A percentile compares a stretch with the other conserved stretches of the same genome.
These are phyloP conservation scores for Calyptomena viridis DNA, from an alignment of 2,113 vertebrate genomes.

Conservation along the genomic window DNA sequence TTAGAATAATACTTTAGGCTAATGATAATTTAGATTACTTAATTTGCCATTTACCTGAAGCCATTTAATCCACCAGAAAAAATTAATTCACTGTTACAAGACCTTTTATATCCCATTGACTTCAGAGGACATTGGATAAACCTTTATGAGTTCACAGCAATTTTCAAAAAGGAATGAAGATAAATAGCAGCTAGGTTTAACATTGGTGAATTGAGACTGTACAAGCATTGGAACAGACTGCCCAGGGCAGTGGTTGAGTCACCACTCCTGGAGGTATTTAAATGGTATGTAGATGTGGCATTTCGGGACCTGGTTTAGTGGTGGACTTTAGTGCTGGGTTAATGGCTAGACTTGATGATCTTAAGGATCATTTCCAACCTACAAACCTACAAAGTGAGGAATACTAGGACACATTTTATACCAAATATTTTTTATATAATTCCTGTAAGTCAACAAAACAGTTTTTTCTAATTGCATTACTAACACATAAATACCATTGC, in stretches of 20 bases:
- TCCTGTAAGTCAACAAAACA: neutral
- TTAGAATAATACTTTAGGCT: conserved; percentile 4
- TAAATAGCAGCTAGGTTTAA: neutral
- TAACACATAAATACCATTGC: neutral
- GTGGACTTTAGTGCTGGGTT: neutral
- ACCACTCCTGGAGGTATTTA: neutral
- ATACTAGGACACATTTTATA: neutral
- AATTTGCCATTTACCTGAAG: conserved; percentile 20
- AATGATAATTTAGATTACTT: conserved; percentile 35
- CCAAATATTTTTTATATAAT: neutral
- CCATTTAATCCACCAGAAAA: neutral
- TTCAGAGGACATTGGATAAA: neutral
- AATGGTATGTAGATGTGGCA: neutral
- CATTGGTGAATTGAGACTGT: neutral
- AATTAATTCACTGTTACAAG: neutral
- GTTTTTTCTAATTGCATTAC: neutral
- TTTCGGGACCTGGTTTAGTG: neutral
- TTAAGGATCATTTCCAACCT: neutral
- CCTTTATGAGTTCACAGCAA: neutral
- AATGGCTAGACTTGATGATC: neutral
- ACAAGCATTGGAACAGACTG: neutral
- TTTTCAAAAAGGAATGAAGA: neutral
- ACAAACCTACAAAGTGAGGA: neutral
- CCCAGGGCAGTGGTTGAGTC: neutral
- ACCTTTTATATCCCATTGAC: neutral